These are phyloP conservation scores for Desmodus rotundus DNA, from an alignment of 2,113 vertebrate genomes.

Conservation along the genomic window DNA sequence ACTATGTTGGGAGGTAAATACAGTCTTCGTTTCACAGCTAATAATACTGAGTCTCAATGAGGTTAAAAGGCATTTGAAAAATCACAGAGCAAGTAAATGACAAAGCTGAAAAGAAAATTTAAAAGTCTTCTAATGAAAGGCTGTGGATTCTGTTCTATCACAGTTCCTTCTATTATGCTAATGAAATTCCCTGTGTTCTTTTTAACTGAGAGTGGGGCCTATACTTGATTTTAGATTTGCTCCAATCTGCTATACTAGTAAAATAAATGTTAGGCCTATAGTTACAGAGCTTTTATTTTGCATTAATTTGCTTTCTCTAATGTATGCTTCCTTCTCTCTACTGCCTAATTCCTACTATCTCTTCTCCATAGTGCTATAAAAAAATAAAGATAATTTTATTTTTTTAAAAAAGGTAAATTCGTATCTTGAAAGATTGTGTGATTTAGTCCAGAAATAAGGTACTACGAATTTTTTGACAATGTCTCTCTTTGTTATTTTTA, in stretches of 20 bases:
- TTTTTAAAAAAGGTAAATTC: background rate
- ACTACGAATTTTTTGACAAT: background rate
- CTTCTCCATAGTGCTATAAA: background rate
- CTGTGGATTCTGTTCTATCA: background rate
- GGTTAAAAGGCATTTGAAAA: background rate
- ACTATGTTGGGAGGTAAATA: background rate
- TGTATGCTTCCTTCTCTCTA: background rate
- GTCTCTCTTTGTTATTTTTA: background rate
- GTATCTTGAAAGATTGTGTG: background rate
- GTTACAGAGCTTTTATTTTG: background rate
- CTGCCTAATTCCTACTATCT: background rate
- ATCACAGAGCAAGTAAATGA: background rate
- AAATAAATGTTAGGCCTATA: background rate
- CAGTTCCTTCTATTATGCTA: background rate
- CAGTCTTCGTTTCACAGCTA: background rate
- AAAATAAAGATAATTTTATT: slow-evolving; percentile 15
- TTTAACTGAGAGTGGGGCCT: background rate
- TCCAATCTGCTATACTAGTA: background rate
- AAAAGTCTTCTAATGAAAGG: background rate
- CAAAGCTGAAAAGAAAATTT: background rate
- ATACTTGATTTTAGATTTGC: background rate
- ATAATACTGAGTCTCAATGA: background rate
- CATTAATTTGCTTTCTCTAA: background rate
- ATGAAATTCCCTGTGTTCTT: background rate
- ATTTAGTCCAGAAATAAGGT: background rate